phyloP scores from a whole-genome alignment of 2,113 vertebrate species.

The Eclectus roratus region DNA sequence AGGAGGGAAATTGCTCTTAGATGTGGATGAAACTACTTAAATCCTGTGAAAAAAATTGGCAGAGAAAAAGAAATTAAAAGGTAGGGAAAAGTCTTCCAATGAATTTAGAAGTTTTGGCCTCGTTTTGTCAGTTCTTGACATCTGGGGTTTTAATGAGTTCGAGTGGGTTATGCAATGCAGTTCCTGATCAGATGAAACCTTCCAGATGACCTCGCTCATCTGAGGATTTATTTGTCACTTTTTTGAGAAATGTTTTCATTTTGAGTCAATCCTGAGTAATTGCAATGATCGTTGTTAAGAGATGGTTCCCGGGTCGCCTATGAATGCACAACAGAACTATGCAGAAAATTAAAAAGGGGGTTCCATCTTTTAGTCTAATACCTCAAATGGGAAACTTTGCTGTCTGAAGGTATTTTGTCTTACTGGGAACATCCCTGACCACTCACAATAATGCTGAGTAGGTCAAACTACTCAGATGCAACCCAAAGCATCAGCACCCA shows the following conservation, averaged over 20 bases:
- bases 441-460: not conserved
- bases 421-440: not conserved
- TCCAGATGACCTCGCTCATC: not conserved
- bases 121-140: not conserved
- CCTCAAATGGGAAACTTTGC: not conserved
- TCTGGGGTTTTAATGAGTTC: not conserved
- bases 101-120: not conserved
- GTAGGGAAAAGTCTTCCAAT: not conserved
- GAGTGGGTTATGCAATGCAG: not conserved
- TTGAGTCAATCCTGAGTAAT: not conserved
- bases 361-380: not conserved
- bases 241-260: not conserved
- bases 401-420: not conserved
- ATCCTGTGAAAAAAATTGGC: not conserved
- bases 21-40: not conserved
- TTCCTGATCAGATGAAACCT: not conserved
- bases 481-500: not conserved
- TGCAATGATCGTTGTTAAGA: not conserved
- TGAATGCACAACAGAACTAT: not conserved
- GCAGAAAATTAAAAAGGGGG: not conserved
- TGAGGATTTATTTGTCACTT: not conserved
- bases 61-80: not conserved
- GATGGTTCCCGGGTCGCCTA: not conserved
- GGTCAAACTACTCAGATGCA: not conserved
- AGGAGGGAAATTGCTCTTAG: not conserved